Evolutionary conservation across 2,113 vertebrate genomes (phyloP).

Genomic region (Phaethornis superciliosus): DNA sequence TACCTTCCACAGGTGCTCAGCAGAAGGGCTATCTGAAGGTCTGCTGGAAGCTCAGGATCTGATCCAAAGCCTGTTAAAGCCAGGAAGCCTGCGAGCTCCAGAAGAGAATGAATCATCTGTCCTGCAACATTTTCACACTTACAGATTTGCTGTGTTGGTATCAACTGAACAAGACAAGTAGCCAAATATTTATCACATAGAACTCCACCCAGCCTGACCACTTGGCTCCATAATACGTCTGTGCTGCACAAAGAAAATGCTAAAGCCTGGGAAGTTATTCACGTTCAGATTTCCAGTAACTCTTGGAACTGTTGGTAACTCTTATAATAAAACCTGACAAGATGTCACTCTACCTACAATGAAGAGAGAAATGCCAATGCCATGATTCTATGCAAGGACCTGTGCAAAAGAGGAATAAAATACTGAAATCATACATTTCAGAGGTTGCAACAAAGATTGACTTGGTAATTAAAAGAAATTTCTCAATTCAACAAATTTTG

Average conservation of each 20-base stretch:
- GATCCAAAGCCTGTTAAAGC: neutral
- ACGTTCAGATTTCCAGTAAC: neutral
- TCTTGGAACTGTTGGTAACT: conserved; percentile 2
- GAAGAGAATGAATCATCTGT: neutral
- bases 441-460: neutral
- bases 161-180: neutral
- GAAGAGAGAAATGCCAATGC: neutral
- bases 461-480: neutral
- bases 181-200: neutral
- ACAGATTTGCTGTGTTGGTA: neutral
- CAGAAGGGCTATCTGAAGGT: neutral
- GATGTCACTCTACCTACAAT: neutral
- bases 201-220: neutral
- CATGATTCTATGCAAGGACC: neutral
- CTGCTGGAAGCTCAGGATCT: neutral
- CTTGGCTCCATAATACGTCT: neutral
- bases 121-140: neutral
- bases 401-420: neutral
- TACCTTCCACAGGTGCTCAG: neutral
- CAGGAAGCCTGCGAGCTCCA: neutral
- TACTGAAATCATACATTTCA: neutral
- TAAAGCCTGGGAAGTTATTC: neutral
- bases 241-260: neutral
- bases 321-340: conserved; percentile 11
- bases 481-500: neutral